phyloP scores from a whole-genome alignment of 2,113 vertebrate genomes.

The Cairina moschata region DNA sequence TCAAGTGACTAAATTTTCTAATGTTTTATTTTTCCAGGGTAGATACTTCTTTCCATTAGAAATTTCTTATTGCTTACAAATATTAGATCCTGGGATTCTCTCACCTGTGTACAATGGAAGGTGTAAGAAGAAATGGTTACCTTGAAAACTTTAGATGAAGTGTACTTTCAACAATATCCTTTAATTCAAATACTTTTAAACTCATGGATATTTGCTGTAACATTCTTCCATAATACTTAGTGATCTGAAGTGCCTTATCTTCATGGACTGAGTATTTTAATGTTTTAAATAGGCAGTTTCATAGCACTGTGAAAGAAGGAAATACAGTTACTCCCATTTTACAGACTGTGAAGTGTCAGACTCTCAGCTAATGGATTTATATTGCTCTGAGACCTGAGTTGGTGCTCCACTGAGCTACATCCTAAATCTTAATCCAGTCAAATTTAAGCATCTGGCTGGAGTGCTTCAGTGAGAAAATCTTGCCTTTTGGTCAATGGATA shows the following conservation, averaged over 20 bases:
- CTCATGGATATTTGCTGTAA: neutral
- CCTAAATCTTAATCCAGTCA: neutral
- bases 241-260: neutral
- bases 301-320: neutral
- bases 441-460: neutral
- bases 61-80: neutral
- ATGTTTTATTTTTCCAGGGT: neutral
- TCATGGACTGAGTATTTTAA: neutral
- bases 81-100: neutral
- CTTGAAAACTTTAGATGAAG: neutral
- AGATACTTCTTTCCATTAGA: neutral
- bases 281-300: neutral
- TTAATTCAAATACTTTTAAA: neutral
- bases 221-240: neutral
- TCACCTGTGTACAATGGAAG: neutral
- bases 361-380: neutral
- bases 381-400: neutral
- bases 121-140: neutral
- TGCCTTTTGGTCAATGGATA: neutral
- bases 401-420: neutral
- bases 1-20: neutral
- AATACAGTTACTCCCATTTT: neutral
- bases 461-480: neutral
- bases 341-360: neutral
- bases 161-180: neutral